A percentile compares a stretch with the other conserved stretches of the same genome.
Evolutionary conservation across 2,888 invertebrate species (phyloP).

Genomic region (Bursaphelenchus okinawaensis): DNA sequence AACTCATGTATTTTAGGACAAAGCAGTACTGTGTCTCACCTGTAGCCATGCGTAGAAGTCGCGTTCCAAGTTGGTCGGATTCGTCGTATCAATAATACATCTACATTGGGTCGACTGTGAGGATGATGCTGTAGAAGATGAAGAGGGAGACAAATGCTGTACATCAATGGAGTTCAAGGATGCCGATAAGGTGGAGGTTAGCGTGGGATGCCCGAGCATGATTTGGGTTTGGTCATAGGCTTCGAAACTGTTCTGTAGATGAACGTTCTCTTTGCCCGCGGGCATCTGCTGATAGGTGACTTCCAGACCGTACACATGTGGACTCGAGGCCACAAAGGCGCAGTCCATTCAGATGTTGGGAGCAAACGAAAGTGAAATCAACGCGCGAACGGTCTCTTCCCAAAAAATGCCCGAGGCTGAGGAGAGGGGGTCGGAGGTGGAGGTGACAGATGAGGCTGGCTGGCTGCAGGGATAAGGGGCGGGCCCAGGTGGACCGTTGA

Average conservation of each 20-base stretch:
- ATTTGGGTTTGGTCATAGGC: neutral
- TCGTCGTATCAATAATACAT: slow-evolving; percentile 46
- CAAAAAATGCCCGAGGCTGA: slow-evolving; percentile 7
- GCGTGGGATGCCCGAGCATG: neutral
- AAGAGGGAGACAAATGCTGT: neutral
- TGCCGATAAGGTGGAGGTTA: neutral
- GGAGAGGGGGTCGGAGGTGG: slow-evolving; percentile 12
- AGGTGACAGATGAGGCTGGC: slow-evolving; percentile 1
- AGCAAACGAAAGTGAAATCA: neutral
- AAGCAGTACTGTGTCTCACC: slow-evolving; percentile 25
- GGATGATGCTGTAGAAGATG: slow-evolving; percentile 14
- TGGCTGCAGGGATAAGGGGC: neutral
- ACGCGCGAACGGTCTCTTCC: neutral
- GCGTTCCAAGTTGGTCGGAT: slow-evolving; percentile 44
- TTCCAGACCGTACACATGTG: neutral
- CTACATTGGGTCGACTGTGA: slow-evolving; percentile 19
- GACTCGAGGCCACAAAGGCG: slow-evolving; percentile 3
- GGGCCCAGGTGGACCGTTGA: neutral
- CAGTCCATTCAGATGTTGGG: slow-evolving; percentile 3
- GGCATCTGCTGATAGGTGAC: neutral
- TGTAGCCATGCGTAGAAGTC: slow-evolving; percentile 53
- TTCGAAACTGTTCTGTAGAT: neutral
- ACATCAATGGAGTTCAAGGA: neutral
- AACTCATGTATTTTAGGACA: no score
- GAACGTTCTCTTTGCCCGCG: neutral